Conservation (phyloP, 2,888 invertebrate species). For the Scaptomyza tumidula region DNA sequence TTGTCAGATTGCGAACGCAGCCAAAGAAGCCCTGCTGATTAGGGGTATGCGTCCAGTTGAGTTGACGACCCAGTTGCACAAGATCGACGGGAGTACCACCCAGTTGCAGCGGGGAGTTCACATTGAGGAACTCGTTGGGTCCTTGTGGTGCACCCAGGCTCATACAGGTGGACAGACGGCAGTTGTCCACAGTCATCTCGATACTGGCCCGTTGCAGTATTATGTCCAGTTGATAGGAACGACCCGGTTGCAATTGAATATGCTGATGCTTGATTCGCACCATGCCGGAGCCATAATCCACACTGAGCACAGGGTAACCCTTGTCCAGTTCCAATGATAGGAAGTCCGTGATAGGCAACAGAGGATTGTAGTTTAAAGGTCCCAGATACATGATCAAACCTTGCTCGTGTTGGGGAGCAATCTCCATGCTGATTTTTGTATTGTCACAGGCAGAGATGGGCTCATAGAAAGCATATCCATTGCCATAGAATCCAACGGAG, state of each 20-base stretch:
- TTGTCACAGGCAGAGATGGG: conserved; percentile 94
- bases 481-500: conserved; percentile 94
- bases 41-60: conserved; percentile 90
- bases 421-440: conserved; percentile 91
- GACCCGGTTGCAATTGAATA: conserved; percentile 92
- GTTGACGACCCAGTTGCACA: conserved; percentile 86
- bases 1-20: conserved; percentile 95
- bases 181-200: conserved; percentile 92
- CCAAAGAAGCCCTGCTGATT: conserved; percentile 91
- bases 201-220: conserved; percentile 88
- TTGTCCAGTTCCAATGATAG: conserved; percentile 93
- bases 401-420: conserved; percentile 90
- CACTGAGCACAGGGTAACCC: conserved; percentile 92
- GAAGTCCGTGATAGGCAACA: conserved; percentile 91
- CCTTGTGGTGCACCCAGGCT: conserved; percentile 89
- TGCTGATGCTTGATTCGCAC: conserved; percentile 89
- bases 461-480: conserved; percentile 96
- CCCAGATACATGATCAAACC: conserved; percentile 97
- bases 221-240: conserved; percentile 94
- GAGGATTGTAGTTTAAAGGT: conserved; percentile 88
- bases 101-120: conserved; percentile 95
- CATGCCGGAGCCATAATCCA: conserved; percentile 95
- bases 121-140: conserved; percentile 90
- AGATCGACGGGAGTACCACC: conserved; percentile 90
- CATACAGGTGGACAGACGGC: conserved; percentile 89